phyloP scores from a whole-genome alignment of 2,113 vertebrate species.

The Nycticorax nycticorax region DNA sequence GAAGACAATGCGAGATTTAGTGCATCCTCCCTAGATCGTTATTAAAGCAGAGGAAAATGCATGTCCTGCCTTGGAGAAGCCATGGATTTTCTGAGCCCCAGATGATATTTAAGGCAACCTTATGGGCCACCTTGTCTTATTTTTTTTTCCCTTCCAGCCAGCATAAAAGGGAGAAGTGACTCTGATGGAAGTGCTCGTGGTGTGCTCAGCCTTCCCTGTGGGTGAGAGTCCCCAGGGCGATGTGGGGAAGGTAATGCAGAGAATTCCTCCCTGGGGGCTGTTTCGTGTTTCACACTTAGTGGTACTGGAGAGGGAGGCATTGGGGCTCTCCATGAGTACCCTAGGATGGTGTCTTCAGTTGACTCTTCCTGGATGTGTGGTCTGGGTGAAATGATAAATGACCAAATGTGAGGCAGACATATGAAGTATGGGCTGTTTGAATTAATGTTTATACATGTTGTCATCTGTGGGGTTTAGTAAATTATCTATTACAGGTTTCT shows the following conservation, averaged over 20 bases:
- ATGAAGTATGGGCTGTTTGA: neutral
- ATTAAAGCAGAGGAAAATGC: neutral
- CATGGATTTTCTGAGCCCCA: neutral
- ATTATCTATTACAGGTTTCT: neutral
- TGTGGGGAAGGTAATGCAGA: neutral
- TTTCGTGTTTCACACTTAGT: neutral
- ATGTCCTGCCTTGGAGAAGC: neutral
- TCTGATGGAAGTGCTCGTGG: neutral
- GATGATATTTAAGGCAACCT: neutral
- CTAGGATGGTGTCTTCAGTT: neutral
- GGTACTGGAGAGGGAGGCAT: no score
- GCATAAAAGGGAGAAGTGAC: neutral
- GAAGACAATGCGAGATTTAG: neutral
- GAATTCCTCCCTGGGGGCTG: neutral
- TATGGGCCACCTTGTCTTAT: neutral
- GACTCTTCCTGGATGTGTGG: fast-evolving
- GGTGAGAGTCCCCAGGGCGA: neutral
- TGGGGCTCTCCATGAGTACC: neutral
- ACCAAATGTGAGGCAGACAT: neutral
- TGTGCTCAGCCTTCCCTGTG: neutral
- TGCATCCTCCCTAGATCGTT: neutral
- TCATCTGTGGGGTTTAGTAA: neutral
- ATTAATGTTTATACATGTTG: neutral
- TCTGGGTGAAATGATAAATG: neutral
- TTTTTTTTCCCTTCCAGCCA: neutral